A percentile compares a stretch with the other conserved stretches of the same genome.
These are phyloP conservation scores for Tapirus terrestris DNA, from an alignment of 2,113 vertebrate genomes.

Conservation along the genomic window DNA sequence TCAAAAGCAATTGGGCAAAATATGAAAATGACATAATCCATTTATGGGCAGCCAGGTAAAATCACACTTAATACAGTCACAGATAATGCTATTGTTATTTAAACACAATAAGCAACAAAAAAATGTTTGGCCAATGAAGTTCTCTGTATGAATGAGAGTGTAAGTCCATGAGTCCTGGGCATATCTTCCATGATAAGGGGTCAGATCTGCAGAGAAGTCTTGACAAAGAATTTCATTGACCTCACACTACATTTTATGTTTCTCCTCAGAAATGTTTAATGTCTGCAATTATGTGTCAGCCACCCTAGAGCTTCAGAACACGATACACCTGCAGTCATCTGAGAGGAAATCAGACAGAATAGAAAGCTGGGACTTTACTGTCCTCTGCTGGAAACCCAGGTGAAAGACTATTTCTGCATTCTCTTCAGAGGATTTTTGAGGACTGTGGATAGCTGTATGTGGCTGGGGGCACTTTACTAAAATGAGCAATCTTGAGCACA, in stretches of 20 bases:
- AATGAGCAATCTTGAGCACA: slow-evolving; percentile 29
- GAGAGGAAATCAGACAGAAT: slow-evolving; percentile 36
- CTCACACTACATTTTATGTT: slow-evolving; percentile 78
- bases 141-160: slow-evolving; percentile 30
- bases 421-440: not conserved
- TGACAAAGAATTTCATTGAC: slow-evolving; percentile 82
- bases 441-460: not conserved
- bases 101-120: slow-evolving; percentile 43
- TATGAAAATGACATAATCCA: slow-evolving; percentile 51
- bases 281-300: slow-evolving; percentile 74
- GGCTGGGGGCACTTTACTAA: not conserved
- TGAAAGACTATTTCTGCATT: not conserved
- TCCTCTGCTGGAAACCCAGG: slow-evolving; percentile 83
- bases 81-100: slow-evolving; percentile 50
- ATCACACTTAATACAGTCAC: slow-evolving; percentile 4
- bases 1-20: slow-evolving; percentile 59
- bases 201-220: slow-evolving; percentile 74
- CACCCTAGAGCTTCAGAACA: slow-evolving; percentile 65
- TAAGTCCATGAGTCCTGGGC: slow-evolving; percentile 57
- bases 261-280: slow-evolving; percentile 78
- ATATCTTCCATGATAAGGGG: slow-evolving; percentile 57
- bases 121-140: slow-evolving; percentile 30
- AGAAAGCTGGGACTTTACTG: slow-evolving; percentile 84
- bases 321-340: not conserved
- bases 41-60: slow-evolving; percentile 60